Base-by-base conservation (phyloP, 2,797 vertebrate genomes). In the Sus cebifrons region DNA sequence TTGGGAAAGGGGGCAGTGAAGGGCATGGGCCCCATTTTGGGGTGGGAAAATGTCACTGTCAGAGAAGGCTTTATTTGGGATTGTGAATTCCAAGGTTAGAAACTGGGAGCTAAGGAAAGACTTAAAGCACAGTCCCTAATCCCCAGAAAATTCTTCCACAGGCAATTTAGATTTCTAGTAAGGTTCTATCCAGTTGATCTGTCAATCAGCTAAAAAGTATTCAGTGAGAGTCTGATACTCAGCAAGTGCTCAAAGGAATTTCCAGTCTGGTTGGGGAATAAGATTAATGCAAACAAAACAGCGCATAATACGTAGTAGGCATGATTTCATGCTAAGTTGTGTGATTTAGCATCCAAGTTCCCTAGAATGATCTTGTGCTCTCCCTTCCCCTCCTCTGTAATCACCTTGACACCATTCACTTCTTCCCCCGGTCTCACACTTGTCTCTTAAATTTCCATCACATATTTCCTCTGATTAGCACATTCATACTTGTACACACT, bases 11-110 rank as follows among this genome's bases (percentile, higher is more conserved):
- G 27, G 18, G 6, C 0, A 25, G 44, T 6, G 71, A 67, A 54
- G 36, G 86, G 58, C 21, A 65, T 85, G 65, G 56, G 25, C 6
- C 32, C 49, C 95, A 17, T 58, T 96, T 92, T 87, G 8, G 65
- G 62, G 27, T 81, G 70, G 85, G 60, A 84, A 91, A 52, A 92
- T 20, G 32, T 52, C 49, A 91, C 2, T 86, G 54, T 91, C 83
- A 95, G 91, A 94, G 78, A 58, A 88, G 16, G 1, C 54, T 96
- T 96, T 96, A 64, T 87, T 86, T 96, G 70, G 56, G 64, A 29
- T 88, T 67, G 49, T 84, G 65, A 92, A 86, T 79, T 96, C 29
- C 52, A 85, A 81, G 70, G 56, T 36, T 67, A 77, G 75, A 95
- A 95, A 5, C 56, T 83, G n/a, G 58, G 18, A 89, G 40, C 36